Evolutionary conservation across 2,888 invertebrate species (phyloP).

Genomic region (Lithophane leautieri): DNA sequence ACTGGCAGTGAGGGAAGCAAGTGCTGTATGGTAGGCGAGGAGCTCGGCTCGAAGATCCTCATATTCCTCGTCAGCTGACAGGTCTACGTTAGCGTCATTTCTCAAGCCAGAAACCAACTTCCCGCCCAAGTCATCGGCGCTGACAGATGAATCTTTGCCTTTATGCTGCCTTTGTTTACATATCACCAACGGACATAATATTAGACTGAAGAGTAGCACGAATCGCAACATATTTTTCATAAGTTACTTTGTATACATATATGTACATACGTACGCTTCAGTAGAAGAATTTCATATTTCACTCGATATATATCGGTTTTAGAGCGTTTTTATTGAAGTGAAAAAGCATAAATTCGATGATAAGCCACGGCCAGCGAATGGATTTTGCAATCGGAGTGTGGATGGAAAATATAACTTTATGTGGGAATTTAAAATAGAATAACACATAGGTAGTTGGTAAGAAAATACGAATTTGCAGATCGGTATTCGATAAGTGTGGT

Average conservation of each 20-base stretch:
- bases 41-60: constrained; percentile 86
- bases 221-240: constrained; percentile 74
- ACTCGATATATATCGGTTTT: constrained; percentile 51
- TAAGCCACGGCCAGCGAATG: constrained; percentile 71
- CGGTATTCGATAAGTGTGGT: background rate
- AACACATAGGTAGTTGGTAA: background rate
- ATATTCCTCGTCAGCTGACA: constrained; percentile 84
- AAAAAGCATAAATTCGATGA: constrained; percentile 80
- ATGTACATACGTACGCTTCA: constrained; percentile 39
- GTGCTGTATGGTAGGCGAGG: constrained; percentile 82
- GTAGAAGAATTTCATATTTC: constrained; percentile 54
- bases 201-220: constrained; percentile 70
- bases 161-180: constrained; percentile 44
- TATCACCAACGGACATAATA: constrained; percentile 62
- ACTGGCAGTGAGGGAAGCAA: constrained; percentile 73
- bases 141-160: constrained; percentile 35
- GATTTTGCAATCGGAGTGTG: constrained; percentile 72
- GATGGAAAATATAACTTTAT: constrained; percentile 57
- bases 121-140: constrained; percentile 70
- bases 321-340: constrained; percentile 77
- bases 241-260: constrained; percentile 43
- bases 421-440: constrained; percentile 25
- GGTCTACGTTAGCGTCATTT: constrained; percentile 81
- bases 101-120: constrained; percentile 74
- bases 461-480: constrained; percentile 12